These are phyloP conservation scores for Muschampia plurimacula DNA, from an alignment of 2,888 invertebrate species.

Conservation along the genomic window DNA sequence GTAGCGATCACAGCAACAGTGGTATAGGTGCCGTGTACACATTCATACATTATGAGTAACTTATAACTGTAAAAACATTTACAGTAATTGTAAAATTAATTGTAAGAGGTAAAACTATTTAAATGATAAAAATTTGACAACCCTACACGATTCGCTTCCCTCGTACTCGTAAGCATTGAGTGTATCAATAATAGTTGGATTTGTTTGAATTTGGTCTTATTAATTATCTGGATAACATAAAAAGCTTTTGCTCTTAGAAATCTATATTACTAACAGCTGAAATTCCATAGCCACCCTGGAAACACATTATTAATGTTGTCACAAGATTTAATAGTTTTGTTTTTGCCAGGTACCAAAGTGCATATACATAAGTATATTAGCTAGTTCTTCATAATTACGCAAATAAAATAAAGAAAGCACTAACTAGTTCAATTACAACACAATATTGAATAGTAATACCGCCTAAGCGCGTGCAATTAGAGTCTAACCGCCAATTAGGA, in stretches of 20 bases:
- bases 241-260: constrained; percentile 40
- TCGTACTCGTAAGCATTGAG: constrained; percentile 60
- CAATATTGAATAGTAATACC: constrained; percentile 40
- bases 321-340: not conserved
- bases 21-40: no score
- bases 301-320: not conserved
- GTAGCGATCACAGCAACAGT: no score
- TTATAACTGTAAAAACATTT: no score
- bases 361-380: not conserved
- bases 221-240: constrained; percentile 80
- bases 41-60: no score
- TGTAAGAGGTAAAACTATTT: not conserved
- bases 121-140: constrained; percentile 50
- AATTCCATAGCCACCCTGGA: not conserved
- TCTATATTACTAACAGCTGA: not conserved
- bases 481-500: constrained; percentile 60
- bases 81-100: no score
- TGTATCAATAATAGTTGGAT: constrained; percentile 80
- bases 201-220: constrained; percentile 83
- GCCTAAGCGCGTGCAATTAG: constrained; percentile 56
- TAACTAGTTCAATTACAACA: constrained; percentile 30
- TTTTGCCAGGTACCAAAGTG: not conserved
- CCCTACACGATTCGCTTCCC: constrained; percentile 62
- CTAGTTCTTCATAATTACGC: not conserved
- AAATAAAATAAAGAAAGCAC: constrained; percentile 20